Evolutionary conservation across 1,140 invertebrate genomes (phyloP), one percentile per base, ranked within the genome.

Genomic region (Halyomorpha halys): DNA sequence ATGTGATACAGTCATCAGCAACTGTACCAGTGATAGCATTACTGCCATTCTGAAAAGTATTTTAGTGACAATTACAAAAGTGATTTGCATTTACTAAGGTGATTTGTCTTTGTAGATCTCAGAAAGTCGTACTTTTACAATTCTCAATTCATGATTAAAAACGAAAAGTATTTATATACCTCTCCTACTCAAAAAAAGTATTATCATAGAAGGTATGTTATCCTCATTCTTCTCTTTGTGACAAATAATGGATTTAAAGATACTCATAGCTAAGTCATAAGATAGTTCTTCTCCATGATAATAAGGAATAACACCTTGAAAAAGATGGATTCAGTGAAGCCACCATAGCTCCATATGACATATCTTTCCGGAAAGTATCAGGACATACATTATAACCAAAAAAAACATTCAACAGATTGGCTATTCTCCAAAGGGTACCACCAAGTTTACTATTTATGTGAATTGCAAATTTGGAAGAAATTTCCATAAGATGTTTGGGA

Each of bases 401-500:
- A 0, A 88, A 63, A 1, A 79, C 73, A 70, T 76, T 70, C 69
- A 74, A 69, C 16, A 54, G 39, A 27, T 25, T 59, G 4, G 16
- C 30, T 11, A 59, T 59, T 2, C 76, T 77, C 92, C 93, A 96
- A 0, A 92, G 85, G 11, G 86, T 82, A 1, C 91, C 92, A 25
- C 91, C 92, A 5, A 94, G 75, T 77, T 96, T 96, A 65, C 89
- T 90, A 71, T 90, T 92, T 62, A 97, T 83, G 72, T 90, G 87
- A 60, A 90, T 86, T 0, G 82, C 84, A 6, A 95, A 65, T 66
- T 97, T 97, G 0, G 91, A 93, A 0, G 88, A 87, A 44, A 96
- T 86, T 4, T 85, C 86, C 80, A 87, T 82, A 0, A 78, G 72
- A 4, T 67, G 63, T 47, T 78, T 80, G 8, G 74, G 74, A 0